Base-by-base conservation (phyloP, 2,888 invertebrate genomes). In the Actias luna region DNA sequence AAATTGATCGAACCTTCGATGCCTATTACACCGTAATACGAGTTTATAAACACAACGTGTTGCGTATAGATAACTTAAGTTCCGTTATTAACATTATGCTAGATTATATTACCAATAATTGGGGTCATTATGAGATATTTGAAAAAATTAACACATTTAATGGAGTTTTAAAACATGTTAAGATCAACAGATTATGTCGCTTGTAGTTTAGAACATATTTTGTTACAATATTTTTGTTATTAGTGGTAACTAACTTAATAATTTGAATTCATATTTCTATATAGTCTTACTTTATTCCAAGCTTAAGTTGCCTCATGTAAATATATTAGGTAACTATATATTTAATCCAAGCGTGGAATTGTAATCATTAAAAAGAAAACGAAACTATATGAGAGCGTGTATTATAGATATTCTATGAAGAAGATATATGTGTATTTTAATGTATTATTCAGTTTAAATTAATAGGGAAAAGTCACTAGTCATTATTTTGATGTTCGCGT, bases 21-120 rank as follows among this genome's bases (percentile, higher is more conserved):
- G 46, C 46, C 18, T 12, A 22, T 22, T 10, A 10, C 10, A 22
- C 2, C 14, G 16, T 50, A 25, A 55, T 29, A n/a, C n/a, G n/a
- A n/a, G n/a, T 27, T 52, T 55, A 7, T 29, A 29, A 14, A n/a
- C 29, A 8, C 29, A 55, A 29, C 18, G 52, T 29, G 14, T 52
- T 27, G n/a, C 2, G 55, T 55, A 29, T 16, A 55, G 29, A 27
- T 22, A 46, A 8, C 2, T 52, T 29, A 55, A 29, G 29, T n/a
- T 29, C 55, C 55, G 55, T 29, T 55, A n/a, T 8, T 55, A 27
- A 27, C 4, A 27, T 55, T 29, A 29, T 55, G 52, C 29, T 55
- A 16, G 16, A 55, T n/a, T 18, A 39, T 39, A 39, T 55, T 55
- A 55, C 29, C 29, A 5, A n/a, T 55, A n/a, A 55, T 55, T 55